Evolutionary conservation across 2,797 vertebrate species (phyloP), one percentile per base, ranked within the genome.

Genomic region (Merluccius polli): DNA sequence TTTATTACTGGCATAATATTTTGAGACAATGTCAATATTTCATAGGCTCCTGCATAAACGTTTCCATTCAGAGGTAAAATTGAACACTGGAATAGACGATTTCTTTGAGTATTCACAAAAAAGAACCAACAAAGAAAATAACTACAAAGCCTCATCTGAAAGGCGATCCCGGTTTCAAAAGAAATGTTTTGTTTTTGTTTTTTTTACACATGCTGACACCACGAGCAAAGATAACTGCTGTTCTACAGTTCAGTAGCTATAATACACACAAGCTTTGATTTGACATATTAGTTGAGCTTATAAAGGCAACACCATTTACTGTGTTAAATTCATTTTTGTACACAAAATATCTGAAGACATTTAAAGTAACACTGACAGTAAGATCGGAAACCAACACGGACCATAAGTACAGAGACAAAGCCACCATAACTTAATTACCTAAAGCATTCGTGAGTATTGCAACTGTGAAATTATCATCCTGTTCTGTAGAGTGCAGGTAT

Each of bases 1-100:
- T 94, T 95, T 94, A 94, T 93, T 92, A 88, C 92, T 93, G 91
- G 90, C 92, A 93, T 92, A 92, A 92, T 84, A 85, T 89, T 70
- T 85, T 81, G 67, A 87, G 79, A 87, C 83, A 79, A 81, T 75
- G 81, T 85, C 86, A 91, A 93, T 90, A 91, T 90, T 91, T 87
- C 92, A 92, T 90, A 94, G 91, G 90, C 88, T 85, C 79, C 84
- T 91, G 89, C 86, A 91, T 91, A 87, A 86, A 92, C 88, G 87
- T 88, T 90, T 90, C 83, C 85, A 87, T 81, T 85, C 79, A 87
- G 81, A 84, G 81, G 89, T 84, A 89, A 87, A 91, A 90, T 89
- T 82, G 87, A 81, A 91, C 90, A 91, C 84, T 86, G 89, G 2
- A 87, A 86, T 63, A 89, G 90, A 90, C 84, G 88, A 77, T 84